Evolutionary conservation across 2,797 vertebrate genomes (phyloP).

Genomic region (Holocentrus rufus): DNA sequence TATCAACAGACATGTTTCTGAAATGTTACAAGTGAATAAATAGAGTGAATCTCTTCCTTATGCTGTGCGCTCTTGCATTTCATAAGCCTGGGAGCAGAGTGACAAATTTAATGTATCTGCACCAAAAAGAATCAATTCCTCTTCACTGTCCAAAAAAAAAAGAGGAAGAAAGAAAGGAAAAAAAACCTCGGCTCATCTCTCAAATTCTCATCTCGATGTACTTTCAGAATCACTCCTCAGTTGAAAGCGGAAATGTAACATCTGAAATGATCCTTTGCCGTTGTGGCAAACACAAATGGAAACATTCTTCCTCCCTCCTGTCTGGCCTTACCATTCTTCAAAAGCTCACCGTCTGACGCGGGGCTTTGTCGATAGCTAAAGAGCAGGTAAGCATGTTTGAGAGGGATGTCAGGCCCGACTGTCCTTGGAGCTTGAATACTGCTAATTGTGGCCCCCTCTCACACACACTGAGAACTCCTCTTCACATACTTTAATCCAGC

Average conservation of each 20-base stretch:
- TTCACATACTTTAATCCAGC: background rate
- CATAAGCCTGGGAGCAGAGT: constrained; percentile 5
- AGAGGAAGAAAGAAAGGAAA: no score
- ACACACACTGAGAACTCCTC: background rate
- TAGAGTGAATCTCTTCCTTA: background rate
- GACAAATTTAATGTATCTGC: constrained; percentile 3
- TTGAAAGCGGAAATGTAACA: background rate
- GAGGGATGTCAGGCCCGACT: constrained; percentile 21
- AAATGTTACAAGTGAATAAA: background rate
- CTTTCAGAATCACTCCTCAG: background rate
- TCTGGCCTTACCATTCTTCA: constrained; percentile 24
- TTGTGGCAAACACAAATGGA: background rate
- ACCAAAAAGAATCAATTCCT: background rate
- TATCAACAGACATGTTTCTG: background rate
- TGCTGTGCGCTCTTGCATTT: background rate
- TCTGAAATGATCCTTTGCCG: constrained; percentile 9
- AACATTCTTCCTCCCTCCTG: constrained; percentile 11
- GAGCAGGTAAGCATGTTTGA: constrained; percentile 37
- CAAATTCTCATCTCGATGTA: constrained; percentile 7
- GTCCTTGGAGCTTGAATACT: constrained; percentile 26
- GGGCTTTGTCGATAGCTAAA: constrained; percentile 27
- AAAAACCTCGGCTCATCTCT: no score
- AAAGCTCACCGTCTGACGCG: constrained; percentile 25
- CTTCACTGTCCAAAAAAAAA: constrained; percentile 8
- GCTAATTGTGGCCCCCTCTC: constrained; percentile 6